Conservation (phyloP, 1,140 invertebrate species). For the Portunus trituberculatus region DNA sequence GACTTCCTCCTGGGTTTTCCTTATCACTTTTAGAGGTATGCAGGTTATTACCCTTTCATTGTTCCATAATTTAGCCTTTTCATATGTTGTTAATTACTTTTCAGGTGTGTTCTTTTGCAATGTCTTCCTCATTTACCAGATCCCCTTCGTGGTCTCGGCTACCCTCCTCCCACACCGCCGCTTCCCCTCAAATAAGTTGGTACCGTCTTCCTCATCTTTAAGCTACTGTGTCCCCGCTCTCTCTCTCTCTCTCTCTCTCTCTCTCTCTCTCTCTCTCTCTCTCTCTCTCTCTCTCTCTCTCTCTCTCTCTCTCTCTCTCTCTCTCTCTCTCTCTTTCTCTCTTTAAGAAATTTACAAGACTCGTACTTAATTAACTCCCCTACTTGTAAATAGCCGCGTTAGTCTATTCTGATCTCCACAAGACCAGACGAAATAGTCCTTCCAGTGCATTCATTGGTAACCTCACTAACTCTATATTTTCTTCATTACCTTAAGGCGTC, state of each 20-base stretch:
- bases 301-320: slow-evolving; percentile 21
- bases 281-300: slow-evolving; percentile 25
- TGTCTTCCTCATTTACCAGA: no score
- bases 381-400: neutral
- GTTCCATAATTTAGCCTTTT: no score
- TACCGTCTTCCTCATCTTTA: neutral
- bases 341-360: slow-evolving; percentile 3
- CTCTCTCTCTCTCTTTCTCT: neutral
- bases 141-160: neutral
- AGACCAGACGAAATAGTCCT: neutral
- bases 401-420: neutral
- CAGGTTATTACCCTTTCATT: no score
- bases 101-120: no score
- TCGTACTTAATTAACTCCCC: neutral
- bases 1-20: no score
- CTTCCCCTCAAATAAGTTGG: no score
- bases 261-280: slow-evolving; percentile 29
- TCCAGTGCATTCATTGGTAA: neutral
- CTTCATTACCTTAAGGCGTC: neutral
- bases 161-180: no score
- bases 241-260: slow-evolving; percentile 16
- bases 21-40: no score
- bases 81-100: no score
- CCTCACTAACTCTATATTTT: neutral
- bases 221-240: neutral